These are phyloP conservation scores for Hydraecia micacea DNA, from an alignment of 2,888 invertebrate species.

Conservation along the genomic window DNA sequence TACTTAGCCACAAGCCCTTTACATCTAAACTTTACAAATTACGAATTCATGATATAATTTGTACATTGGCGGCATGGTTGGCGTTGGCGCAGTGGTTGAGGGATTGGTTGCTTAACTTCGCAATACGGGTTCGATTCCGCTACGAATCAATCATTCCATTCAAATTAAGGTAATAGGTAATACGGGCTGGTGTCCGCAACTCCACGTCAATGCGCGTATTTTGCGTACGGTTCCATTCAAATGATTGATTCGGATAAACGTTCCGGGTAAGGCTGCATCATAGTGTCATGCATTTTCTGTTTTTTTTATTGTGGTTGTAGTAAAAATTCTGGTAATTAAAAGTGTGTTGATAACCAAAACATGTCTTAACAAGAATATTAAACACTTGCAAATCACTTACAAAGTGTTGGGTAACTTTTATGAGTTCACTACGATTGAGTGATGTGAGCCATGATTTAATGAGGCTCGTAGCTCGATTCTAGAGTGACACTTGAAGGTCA, in stretches of 20 bases:
- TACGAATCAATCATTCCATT: too few species aligned
- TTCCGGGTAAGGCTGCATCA: too few species aligned
- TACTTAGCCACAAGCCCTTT: too few species aligned
- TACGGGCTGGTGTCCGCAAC: too few species aligned
- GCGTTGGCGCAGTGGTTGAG: too few species aligned
- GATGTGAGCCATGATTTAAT: not conserved
- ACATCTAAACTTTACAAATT: not conserved
- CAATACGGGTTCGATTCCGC: not conserved
- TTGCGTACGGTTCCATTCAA: too few species aligned
- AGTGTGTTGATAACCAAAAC: not conserved
- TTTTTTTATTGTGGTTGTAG: not conserved
- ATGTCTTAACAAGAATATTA: not conserved
- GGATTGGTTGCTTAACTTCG: too few species aligned
- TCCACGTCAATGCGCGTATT: too few species aligned
- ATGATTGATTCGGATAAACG: too few species aligned
- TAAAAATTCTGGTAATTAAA: not conserved
- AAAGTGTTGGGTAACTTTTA: slow-evolving; percentile 33
- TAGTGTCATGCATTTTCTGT: too few species aligned
- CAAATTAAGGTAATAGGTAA: too few species aligned
- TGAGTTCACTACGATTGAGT: not conserved
- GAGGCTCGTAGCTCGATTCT: not conserved
- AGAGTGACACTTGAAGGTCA: slow-evolving; percentile 14
- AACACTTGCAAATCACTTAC: slow-evolving; percentile 11
- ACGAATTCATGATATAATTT: not conserved
- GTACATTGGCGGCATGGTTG: too few species aligned